A percentile compares a stretch with the other conserved stretches of the same genome.
Conservation (phyloP, 53 echinoderm and acorn worm species). For the Henricia sp. region DNA sequence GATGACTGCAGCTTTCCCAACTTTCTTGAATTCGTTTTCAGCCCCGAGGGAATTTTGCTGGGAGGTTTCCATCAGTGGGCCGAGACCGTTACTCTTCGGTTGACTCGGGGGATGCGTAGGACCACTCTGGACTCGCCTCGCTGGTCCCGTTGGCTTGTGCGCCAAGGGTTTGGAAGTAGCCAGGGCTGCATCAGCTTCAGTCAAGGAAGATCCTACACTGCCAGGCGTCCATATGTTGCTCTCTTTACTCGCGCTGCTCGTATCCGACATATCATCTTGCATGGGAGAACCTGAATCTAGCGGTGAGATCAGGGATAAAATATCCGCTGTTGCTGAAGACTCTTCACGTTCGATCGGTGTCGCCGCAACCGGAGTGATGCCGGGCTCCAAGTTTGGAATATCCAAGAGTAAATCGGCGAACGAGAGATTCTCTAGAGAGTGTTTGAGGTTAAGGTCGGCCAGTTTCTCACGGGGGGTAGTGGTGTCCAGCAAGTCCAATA, state of each 20-base stretch:
- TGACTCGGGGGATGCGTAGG: constrained; percentile 34
- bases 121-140: constrained; percentile 40
- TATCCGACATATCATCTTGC: constrained; percentile 62
- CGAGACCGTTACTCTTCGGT: constrained; percentile 60
- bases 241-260: constrained; percentile 68
- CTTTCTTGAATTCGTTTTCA: constrained; percentile 70
- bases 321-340: constrained; percentile 32
- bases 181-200: constrained; percentile 78
- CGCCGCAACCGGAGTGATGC: constrained; percentile 17
- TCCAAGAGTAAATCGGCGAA: constrained; percentile 47
- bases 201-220: constrained; percentile 73
- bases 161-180: constrained; percentile 40
- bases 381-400: constrained; percentile 32
- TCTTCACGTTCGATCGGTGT: constrained; percentile 36
- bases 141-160: constrained; percentile 40
- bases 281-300: constrained; percentile 72
- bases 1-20: constrained; percentile 57
- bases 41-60: neutral
- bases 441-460: constrained; percentile 46
- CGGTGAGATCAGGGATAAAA: constrained; percentile 63
- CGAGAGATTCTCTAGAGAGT: constrained; percentile 48
- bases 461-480: constrained; percentile 1
- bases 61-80: constrained; percentile 35
- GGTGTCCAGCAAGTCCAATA: constrained; percentile 81
- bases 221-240: constrained; percentile 70